Percentiles rank a stretch among this genome's conserved stretches.
Conservation (phyloP, 2,888 invertebrate genomes). For the Ernsta delagoae region DNA sequence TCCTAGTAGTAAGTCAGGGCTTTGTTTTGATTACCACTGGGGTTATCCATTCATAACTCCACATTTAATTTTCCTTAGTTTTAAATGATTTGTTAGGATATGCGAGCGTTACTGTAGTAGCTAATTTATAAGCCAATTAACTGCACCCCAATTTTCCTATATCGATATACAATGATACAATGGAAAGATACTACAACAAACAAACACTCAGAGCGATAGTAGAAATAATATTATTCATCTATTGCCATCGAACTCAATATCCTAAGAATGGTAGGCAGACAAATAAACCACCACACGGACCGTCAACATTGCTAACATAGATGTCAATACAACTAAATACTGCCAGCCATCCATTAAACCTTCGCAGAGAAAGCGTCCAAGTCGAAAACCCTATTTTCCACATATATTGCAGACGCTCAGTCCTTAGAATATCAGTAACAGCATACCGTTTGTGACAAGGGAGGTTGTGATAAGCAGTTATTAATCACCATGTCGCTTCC, state of each 20-base stretch:
- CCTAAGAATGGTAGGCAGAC: neutral
- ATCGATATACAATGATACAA: too few relatives aligned
- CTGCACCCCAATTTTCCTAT: too few relatives aligned
- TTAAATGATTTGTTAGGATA: too few relatives aligned
- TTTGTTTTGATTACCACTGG: too few relatives aligned
- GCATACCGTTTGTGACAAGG: conserved; percentile 43
- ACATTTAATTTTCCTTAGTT: too few relatives aligned
- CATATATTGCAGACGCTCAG: conserved; percentile 9
- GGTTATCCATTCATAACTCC: neutral
- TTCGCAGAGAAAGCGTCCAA: neutral
- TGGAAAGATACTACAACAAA: too few relatives aligned
- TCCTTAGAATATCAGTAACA: conserved; percentile 26
- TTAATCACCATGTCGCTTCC: conserved; percentile 71
- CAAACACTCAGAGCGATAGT: too few relatives aligned
- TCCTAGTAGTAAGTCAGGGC: too few relatives aligned
- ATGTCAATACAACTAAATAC: neutral
- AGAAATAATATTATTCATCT: neutral
- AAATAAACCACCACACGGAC: neutral
- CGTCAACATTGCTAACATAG: neutral
- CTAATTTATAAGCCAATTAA: too few relatives aligned
- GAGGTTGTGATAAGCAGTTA: conserved; percentile 71
- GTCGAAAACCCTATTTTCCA: neutral
- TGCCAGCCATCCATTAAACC: neutral
- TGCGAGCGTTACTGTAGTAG: too few relatives aligned
- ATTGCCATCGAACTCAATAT: neutral